These are phyloP conservation scores for Echeneis naucrates DNA, from an alignment of 2,797 vertebrate species.

Conservation along the genomic window DNA sequence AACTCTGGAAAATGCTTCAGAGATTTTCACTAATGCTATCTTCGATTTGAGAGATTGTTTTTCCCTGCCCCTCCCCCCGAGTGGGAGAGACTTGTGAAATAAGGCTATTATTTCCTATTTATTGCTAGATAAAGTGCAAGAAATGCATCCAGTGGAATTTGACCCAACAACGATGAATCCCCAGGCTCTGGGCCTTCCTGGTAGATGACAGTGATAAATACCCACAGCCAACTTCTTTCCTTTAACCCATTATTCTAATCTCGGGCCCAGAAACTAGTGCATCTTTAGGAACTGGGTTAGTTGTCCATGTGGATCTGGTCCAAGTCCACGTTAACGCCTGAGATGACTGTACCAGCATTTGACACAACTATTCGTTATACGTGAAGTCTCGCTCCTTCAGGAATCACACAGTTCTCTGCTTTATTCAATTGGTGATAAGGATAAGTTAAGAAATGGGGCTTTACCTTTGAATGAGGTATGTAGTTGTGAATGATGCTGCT, in stretches of 20 bases:
- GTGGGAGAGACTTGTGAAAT: constrained; percentile 28
- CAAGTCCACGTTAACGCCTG: constrained; percentile 32
- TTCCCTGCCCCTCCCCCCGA: constrained; percentile 16
- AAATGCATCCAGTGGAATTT: constrained; percentile 43
- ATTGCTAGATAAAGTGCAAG: constrained; percentile 26
- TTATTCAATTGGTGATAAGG: background rate
- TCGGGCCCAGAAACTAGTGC: constrained; percentile 54
- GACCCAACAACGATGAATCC: constrained; percentile 69
- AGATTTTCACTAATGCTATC: constrained; percentile 19
- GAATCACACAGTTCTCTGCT: background rate
- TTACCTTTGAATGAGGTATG: background rate
- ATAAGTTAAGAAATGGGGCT: background rate
- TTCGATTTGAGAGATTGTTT: constrained; percentile 16
- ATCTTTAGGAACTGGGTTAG: constrained; percentile 78
- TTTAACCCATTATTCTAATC: constrained; percentile 55
- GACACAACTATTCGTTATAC: constrained; percentile 24
- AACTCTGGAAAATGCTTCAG: constrained; percentile 3
- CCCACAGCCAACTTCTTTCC: constrained; percentile 31
- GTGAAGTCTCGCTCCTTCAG: constrained; percentile 2
- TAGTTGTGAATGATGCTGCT: background rate
- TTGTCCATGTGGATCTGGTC: constrained; percentile 69
- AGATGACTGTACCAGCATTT: constrained; percentile 30
- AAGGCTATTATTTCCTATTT: constrained; percentile 25
- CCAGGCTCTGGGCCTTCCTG: constrained; percentile 62
- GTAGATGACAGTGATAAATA: constrained; percentile 84